Evolutionary conservation across 2,113 vertebrate species (phyloP), one percentile per base, ranked within the genome.

Genomic region (Microcebus tavaratra): DNA sequence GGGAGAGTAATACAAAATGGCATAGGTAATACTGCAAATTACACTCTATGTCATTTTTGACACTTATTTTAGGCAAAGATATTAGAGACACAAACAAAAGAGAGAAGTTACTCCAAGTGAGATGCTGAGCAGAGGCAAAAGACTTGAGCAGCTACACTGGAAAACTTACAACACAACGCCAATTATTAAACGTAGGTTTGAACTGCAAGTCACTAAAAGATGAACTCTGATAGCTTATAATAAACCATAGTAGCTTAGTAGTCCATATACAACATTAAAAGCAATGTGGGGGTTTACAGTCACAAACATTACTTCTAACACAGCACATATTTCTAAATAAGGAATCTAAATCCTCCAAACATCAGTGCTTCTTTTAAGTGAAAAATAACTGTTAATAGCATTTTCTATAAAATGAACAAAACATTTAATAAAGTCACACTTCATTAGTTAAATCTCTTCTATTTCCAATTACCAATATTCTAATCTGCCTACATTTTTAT

Each of bases 391-490:
- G 75, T 72, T 96, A 94, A 61, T 93, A 89, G 91, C 73, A 90
- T 94, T 97, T 95, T 97, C 96, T 73, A 95, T 91, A 92, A 96
- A 97, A 81, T 65, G 91, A 93, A 98, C 94, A 91, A 97, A 93
- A 94, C 76, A 94, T 96, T 97, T 97, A 98, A 98, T 92, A 93
- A 98, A 97, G 93, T 88, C 84, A 98, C 88, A 97, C 97, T 98
- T 94, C 94, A 97, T 97, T 98, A 98, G 87, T 95, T 92, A 98
- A 98, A 96, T 55, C 96, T 97, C 87, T 97, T 97, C 75, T 97
- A 67, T 97, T 98, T 98, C 94, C 94, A 98, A 11, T 88, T 98
- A 98, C 53, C 93, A 92, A 95, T 97, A 96, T 82, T 65, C 73
- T 8, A 25, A 79, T 97, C 97, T 79, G 90, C 70, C 36, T 92